Evolutionary conservation across 2,797 vertebrate genomes (phyloP).

Genomic region (Characodon lateralis): DNA sequence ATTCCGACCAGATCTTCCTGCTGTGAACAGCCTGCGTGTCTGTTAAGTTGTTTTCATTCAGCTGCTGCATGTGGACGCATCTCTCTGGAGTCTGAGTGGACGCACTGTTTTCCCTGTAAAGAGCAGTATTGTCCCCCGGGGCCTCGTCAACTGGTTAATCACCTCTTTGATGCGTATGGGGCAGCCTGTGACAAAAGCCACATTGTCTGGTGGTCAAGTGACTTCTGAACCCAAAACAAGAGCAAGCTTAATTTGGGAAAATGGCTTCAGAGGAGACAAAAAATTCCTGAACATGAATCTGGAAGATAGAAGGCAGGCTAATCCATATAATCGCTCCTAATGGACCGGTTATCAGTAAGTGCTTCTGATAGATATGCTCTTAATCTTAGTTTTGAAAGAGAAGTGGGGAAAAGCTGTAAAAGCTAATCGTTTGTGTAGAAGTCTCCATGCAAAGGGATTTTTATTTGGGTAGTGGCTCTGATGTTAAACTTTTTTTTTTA

Average conservation of each 20-base stretch:
- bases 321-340: slow-evolving; percentile 16
- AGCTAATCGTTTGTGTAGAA: slow-evolving; percentile 22
- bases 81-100: slow-evolving; percentile 67
- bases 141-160: slow-evolving; percentile 84
- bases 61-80: slow-evolving; percentile 57
- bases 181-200: slow-evolving; percentile 76
- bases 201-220: slow-evolving; percentile 78
- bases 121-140: slow-evolving; percentile 80
- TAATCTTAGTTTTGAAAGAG: slow-evolving; percentile 35
- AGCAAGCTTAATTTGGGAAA: slow-evolving; percentile 78
- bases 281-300: slow-evolving; percentile 63
- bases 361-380: slow-evolving; percentile 40
- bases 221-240: slow-evolving; percentile 82
- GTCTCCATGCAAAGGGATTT: not conserved
- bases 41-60: slow-evolving; percentile 62
- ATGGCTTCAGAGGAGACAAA: slow-evolving; percentile 53
- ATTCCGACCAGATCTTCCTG: not conserved
- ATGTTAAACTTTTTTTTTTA: not conserved
- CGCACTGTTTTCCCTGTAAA: slow-evolving; percentile 78
- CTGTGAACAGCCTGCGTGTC: slow-evolving; percentile 17
- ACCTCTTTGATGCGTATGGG: slow-evolving; percentile 83
- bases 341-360: slow-evolving; percentile 34
- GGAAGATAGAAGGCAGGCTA: slow-evolving; percentile 21
- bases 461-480: not conserved
- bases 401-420: not conserved